Evolutionary conservation across 1,140 invertebrate genomes (phyloP).

Genomic region (Tachypleus tridentatus): DNA sequence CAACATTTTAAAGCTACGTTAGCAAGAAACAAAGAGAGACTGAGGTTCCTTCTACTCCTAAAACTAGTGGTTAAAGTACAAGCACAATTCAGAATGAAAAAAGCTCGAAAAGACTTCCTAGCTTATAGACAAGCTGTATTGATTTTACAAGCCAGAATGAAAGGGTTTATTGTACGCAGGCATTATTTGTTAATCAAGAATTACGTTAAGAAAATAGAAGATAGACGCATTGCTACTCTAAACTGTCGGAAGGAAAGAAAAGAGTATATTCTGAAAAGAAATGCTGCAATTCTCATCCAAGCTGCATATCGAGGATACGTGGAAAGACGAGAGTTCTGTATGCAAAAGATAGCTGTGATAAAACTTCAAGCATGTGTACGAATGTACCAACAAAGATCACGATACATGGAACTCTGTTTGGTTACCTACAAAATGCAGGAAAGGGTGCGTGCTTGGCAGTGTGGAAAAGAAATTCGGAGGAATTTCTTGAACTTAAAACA

Average conservation of each 20-base stretch:
- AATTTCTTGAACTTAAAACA: background rate
- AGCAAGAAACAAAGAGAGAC: background rate
- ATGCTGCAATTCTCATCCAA: slow-evolving; percentile 6
- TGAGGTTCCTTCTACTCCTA: background rate
- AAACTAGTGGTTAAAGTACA: background rate
- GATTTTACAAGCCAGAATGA: background rate
- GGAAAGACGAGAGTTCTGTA: background rate
- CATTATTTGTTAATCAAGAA: background rate
- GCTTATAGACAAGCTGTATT: background rate
- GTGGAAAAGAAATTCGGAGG: too few species aligned
- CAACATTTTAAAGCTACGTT: background rate
- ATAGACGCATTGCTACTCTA: too few species aligned
- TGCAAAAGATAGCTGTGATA: background rate
- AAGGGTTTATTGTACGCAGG: background rate
- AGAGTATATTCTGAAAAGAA: slow-evolving; percentile 5
- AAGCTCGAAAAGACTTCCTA: background rate
- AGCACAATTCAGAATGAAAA: background rate
- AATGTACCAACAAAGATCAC: background rate
- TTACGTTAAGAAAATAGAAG: too few species aligned
- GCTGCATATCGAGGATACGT: background rate
- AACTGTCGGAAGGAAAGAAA: background rate
- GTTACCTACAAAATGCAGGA: background rate
- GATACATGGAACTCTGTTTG: background rate
- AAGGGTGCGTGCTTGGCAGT: slow-evolving; percentile 1
- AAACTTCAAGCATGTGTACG: background rate